Evolutionary conservation across 1,140 invertebrate genomes (phyloP), one percentile per base, ranked within the genome.

Genomic region (Eulimnadia texana): DNA sequence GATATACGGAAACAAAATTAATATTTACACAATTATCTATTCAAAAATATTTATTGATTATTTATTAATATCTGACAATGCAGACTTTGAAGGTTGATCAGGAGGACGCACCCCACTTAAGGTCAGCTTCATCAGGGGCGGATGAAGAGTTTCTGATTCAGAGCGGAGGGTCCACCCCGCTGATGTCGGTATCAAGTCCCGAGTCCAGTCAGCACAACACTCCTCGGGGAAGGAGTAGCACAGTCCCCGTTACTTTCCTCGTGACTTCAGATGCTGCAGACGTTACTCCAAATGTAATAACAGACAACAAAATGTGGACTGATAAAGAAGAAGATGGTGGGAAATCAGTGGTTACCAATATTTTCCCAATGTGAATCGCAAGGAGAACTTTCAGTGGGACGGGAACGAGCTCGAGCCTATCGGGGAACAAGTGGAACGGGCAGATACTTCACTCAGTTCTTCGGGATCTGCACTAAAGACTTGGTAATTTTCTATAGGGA

Each of bases 371-470:
- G n/a, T n/a, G n/a, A 60, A 33, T 3, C 58, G 49, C 16, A 50
- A 50, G 16, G 58, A 60, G 22, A 60, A 49, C 6, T 22, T 25
- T 2, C 47, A n/a, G n/a, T n/a, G 50, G 10, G 47, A 20, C 1
- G 47, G 29, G 11, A 27, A 16, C 13, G 58, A 27, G 49, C 27
- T 60, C 2, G 58, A 60, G 33, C 58, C 58, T 11, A 60, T 60
- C 19, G 58, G 28, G 19, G 58, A 60, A 20, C 58, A 60, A 22
- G 58, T 33, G 13, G 58, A 60, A n/a, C 52, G 52, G n/a, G n/a
- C n/a, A n/a, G n/a, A n/a, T n/a, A n/a, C n/a, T n/a, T n/a, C n/a
- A n/a, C n/a, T n/a, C n/a, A n/a, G n/a, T n/a, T n/a, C n/a, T n/a
- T n/a, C n/a, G n/a, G n/a, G n/a, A n/a, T n/a, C n/a, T n/a, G n/a